phyloP scores from a whole-genome alignment of 1,140 invertebrate species.

The Pseudomyrmex sp. region DNA sequence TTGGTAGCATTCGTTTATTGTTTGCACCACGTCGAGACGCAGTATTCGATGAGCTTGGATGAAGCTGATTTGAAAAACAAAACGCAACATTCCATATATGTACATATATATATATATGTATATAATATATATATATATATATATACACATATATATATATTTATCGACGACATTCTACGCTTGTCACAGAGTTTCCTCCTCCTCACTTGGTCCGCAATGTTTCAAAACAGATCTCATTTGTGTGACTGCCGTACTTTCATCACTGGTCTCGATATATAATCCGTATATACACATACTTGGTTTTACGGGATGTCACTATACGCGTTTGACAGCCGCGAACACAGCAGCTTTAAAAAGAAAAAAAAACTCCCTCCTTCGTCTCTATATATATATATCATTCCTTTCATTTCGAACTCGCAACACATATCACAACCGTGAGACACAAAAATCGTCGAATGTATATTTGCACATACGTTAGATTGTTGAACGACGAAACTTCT shows the following conservation, averaged over 20 bases:
- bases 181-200: constrained; percentile 29
- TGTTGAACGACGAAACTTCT: constrained; percentile 8
- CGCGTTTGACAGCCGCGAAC: neutral
- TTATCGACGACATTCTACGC: constrained; percentile 50
- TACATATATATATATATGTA: no score
- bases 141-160: no score
- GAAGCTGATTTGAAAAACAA: neutral
- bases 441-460: constrained; percentile 28
- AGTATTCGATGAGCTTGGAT: constrained; percentile 61
- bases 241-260: constrained; percentile 33
- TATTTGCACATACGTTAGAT: constrained; percentile 51
- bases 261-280: constrained; percentile 1
- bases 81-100: constrained; percentile 64
- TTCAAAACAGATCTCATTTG: constrained; percentile 45
- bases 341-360: neutral
- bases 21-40: constrained; percentile 45
- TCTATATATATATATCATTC: neutral
- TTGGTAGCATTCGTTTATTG: constrained; percentile 61
- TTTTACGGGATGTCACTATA: neutral
- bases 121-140: no score
- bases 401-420: constrained; percentile 24
- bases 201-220: constrained; percentile 3
- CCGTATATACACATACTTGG: neutral
- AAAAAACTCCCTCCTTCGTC: no score
- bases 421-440: constrained; percentile 43